phyloP scores from a whole-genome alignment of 2,888 invertebrate species.

The Clusia tigrina region DNA sequence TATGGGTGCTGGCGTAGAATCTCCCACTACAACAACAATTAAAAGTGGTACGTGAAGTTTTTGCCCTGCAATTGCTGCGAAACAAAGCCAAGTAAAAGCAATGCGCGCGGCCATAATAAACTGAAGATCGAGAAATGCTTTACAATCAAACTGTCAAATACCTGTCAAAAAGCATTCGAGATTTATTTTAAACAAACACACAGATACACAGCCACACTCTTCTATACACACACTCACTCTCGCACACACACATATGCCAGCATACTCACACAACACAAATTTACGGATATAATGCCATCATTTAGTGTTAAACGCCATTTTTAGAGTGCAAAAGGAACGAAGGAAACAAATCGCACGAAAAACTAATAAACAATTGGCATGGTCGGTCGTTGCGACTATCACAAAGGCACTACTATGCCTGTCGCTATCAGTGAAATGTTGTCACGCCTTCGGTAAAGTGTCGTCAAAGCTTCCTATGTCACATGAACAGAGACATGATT shows the following conservation, averaged over 20 bases:
- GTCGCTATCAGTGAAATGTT: too few relatives aligned
- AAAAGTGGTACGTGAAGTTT: too few relatives aligned
- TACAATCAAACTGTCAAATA: constrained; percentile 21
- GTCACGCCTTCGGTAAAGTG: too few relatives aligned
- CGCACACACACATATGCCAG: not conserved
- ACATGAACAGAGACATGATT: too few relatives aligned
- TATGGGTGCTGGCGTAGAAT: too few relatives aligned
- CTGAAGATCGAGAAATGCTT: constrained; percentile 12
- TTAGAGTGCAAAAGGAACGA: not conserved
- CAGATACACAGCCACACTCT: not conserved
- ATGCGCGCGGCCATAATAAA: too few relatives aligned
- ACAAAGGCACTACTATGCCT: too few relatives aligned
- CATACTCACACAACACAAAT: not conserved
- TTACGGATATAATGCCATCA: not conserved
- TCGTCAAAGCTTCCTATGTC: too few relatives aligned
- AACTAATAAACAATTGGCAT: not conserved
- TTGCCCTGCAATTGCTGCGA: too few relatives aligned
- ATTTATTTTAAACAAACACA: constrained; percentile 8
- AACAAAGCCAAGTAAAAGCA: too few relatives aligned
- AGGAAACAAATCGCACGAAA: too few relatives aligned
- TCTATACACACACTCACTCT: not conserved
- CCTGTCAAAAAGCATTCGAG: constrained; percentile 15
- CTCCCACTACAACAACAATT: not conserved
- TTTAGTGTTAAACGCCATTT: constrained; percentile 5
- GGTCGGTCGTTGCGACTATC: too few relatives aligned